phyloP scores from a whole-genome alignment of 2,888 invertebrate species.

The Linyphia triangularis region DNA sequence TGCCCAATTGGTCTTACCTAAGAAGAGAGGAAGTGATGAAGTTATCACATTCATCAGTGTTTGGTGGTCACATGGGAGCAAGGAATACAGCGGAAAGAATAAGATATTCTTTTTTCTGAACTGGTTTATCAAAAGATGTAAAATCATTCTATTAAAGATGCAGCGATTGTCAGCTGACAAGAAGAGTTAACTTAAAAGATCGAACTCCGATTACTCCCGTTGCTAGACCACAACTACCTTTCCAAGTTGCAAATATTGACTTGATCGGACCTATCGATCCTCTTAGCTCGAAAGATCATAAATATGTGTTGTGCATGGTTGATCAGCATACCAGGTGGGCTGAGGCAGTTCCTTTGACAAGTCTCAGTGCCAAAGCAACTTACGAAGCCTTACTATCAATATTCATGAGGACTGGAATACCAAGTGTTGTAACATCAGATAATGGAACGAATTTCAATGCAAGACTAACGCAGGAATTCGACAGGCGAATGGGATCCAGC shows the following conservation, averaged over 20 bases:
- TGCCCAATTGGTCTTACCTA: too few relatives aligned
- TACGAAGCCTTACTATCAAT: conserved; percentile 19
- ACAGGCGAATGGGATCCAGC: background rate
- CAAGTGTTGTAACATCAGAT: conserved; percentile 15
- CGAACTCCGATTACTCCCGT: background rate
- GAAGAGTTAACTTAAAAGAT: too few relatives aligned
- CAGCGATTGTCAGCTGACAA: too few relatives aligned
- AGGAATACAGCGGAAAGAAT: too few relatives aligned
- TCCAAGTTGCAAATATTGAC: background rate
- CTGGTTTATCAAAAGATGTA: too few relatives aligned
- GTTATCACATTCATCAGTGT: too few relatives aligned
- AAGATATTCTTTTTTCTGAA: too few relatives aligned
- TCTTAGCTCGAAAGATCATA: background rate
- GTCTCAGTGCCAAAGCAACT: conserved; percentile 22
- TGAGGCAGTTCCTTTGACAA: background rate
- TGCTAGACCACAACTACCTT: background rate
- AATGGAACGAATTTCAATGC: conserved; percentile 4
- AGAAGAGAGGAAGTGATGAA: too few relatives aligned
- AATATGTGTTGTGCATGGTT: too few relatives aligned
- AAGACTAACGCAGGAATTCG: background rate
- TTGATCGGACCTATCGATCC: background rate
- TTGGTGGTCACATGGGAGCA: too few relatives aligned
- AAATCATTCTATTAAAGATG: too few relatives aligned
- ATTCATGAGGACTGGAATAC: conserved; percentile 2
- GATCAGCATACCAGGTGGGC: conserved; percentile 21